Evolutionary conservation across 2,888 invertebrate genomes (phyloP).

Genomic region (Pseudococcus viburni): DNA sequence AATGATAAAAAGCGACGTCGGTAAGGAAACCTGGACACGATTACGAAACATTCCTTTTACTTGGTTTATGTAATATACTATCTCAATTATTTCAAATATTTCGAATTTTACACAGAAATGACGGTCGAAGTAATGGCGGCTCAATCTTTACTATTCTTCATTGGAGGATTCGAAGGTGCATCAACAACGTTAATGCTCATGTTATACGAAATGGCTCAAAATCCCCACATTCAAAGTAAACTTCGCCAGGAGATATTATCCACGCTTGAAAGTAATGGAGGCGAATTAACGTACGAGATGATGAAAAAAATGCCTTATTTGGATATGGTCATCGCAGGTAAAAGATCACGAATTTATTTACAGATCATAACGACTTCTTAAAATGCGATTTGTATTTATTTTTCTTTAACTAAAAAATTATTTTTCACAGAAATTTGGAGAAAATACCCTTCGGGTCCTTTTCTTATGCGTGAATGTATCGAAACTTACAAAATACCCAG

Average conservation of each 20-base stretch:
- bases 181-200: slow-evolving; percentile 76
- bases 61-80: too few species aligned
- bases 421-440: slow-evolving; percentile 71
- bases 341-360: too few species aligned
- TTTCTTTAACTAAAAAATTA: background rate
- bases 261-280: slow-evolving; percentile 71
- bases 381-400: too few species aligned
- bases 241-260: slow-evolving; percentile 73
- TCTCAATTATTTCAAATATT: background rate
- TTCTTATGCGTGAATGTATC: background rate
- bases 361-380: too few species aligned
- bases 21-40: background rate
- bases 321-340: slow-evolving; percentile 74
- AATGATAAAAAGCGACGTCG: background rate
- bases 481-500: background rate
- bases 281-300: slow-evolving; percentile 73
- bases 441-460: background rate
- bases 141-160: slow-evolving; percentile 73
- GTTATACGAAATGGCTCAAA: slow-evolving; percentile 75
- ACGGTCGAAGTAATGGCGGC: slow-evolving; percentile 72
- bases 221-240: slow-evolving; percentile 73
- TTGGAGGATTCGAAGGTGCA: slow-evolving; percentile 75
- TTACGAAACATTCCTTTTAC: background rate
- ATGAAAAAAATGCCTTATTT: slow-evolving; percentile 74
- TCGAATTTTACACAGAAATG: slow-evolving; percentile 72